Conservation (phyloP, 2,888 invertebrate genomes). For the Dicyrtomina minuta region DNA sequence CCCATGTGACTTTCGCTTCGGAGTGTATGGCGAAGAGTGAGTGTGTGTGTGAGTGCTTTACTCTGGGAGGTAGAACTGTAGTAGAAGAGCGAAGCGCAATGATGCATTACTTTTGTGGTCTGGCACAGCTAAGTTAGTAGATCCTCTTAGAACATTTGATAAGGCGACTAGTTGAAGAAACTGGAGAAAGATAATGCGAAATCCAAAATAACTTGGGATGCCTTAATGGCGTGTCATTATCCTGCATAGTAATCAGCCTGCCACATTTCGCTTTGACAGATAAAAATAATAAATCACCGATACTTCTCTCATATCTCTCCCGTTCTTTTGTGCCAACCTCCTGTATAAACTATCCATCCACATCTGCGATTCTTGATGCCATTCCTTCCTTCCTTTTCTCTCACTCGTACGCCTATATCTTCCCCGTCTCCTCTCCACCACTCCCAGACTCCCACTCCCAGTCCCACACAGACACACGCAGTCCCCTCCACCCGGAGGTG, state of each 20-base stretch:
- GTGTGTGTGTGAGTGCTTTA: slow-evolving; percentile 8
- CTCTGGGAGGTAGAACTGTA: not conserved
- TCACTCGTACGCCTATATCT: slow-evolving; percentile 32
- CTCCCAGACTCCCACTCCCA: slow-evolving; percentile 29
- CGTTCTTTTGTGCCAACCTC: slow-evolving; percentile 45
- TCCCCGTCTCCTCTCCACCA: slow-evolving; percentile 29
- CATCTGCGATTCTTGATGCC: slow-evolving; percentile 38
- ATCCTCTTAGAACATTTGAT: slow-evolving; percentile 49
- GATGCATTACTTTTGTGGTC: slow-evolving; percentile 35
- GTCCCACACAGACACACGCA: slow-evolving; percentile 17
- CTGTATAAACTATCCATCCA: slow-evolving; percentile 47
- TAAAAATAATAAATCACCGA: slow-evolving; percentile 54
- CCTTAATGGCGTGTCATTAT: slow-evolving; percentile 54
- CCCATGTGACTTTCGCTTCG: too few species aligned
- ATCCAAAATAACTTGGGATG: slow-evolving; percentile 54
- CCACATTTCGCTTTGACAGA: slow-evolving; percentile 54
- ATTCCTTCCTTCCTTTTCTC: slow-evolving; percentile 32
- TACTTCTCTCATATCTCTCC: slow-evolving; percentile 49
- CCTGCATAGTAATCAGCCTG: slow-evolving; percentile 53
- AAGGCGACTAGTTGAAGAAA: slow-evolving; percentile 40
- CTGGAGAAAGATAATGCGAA: slow-evolving; percentile 40
- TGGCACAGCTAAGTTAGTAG: slow-evolving; percentile 37
- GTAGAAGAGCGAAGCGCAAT: slow-evolving; percentile 18
- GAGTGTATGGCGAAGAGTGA: not conserved
- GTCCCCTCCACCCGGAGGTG: not conserved